phyloP scores from a whole-genome alignment of 2,888 invertebrate genomes.

The Ditylenchus weischeri region DNA sequence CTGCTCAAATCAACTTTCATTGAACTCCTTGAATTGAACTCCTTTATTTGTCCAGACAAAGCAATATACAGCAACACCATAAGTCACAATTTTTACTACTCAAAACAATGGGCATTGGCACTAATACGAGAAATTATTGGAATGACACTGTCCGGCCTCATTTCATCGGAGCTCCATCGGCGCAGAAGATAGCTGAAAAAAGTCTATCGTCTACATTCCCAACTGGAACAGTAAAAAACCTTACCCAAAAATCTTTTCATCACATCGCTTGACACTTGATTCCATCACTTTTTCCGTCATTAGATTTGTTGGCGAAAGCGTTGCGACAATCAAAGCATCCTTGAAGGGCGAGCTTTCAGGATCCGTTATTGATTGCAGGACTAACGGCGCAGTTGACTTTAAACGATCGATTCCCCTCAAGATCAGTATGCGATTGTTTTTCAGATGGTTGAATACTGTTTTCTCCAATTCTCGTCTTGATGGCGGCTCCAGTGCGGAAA shows the following conservation, averaged over 20 bases:
- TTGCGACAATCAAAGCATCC: constrained; percentile 2
- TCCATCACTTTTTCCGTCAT: neutral
- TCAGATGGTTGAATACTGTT: neutral
- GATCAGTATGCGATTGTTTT: constrained; percentile 4
- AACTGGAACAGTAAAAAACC: neutral
- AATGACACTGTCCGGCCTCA: constrained; percentile 8
- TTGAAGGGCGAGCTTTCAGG: constrained; percentile 30
- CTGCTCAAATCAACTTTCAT: neutral
- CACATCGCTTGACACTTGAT: constrained; percentile 4
- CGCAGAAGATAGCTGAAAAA: constrained; percentile 13
- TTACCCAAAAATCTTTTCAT: constrained; percentile 11
- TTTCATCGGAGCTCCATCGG: constrained; percentile 9
- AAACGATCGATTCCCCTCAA: constrained; percentile 27
- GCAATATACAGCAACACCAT: no score
- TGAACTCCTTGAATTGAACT: neutral
- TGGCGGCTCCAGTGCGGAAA: neutral
- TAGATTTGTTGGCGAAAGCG: neutral
- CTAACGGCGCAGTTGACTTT: constrained; percentile 25
- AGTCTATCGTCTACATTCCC: neutral
- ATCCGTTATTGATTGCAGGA: constrained; percentile 32
- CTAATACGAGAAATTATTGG: constrained; percentile 15
- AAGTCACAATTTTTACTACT: neutral
- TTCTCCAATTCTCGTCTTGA: neutral
- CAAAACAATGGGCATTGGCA: constrained; percentile 11
- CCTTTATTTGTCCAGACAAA: neutral